A percentile compares a stretch with the other conserved stretches of the same genome.
Conservation (phyloP, 2,113 vertebrate genomes). For the Microcebus tavaratra region DNA sequence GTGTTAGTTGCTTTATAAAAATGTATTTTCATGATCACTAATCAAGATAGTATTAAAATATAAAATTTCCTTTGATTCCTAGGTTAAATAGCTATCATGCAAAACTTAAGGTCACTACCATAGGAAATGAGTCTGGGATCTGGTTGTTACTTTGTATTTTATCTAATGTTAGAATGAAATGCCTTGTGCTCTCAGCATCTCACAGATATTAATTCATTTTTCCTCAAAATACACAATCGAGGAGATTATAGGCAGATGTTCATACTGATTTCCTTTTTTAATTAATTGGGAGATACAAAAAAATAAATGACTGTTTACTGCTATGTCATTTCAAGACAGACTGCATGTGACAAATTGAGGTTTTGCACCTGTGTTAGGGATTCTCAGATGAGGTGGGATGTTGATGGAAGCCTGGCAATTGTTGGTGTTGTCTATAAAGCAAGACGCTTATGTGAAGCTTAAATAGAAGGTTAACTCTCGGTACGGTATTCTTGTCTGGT, state of each 20-base stretch:
- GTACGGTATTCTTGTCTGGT: background rate
- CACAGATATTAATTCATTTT: background rate
- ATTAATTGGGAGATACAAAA: background rate
- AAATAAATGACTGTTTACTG: background rate
- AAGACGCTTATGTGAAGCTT: background rate
- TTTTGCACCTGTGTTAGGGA: background rate
- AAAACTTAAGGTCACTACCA: background rate
- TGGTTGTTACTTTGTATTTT: background rate
- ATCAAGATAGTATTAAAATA: background rate
- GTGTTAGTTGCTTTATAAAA: slow-evolving; percentile 18
- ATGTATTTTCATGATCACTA: background rate
- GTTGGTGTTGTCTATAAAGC: background rate
- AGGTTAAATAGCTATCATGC: background rate
- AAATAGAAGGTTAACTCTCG: background rate
- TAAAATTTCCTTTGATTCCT: background rate
- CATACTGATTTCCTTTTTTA: background rate
- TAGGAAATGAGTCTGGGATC: background rate
- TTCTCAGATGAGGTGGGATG: background rate
- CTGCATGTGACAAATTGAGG: background rate
- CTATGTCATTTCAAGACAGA: background rate
- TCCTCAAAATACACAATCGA: background rate
- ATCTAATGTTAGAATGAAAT: background rate
- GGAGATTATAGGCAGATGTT: background rate
- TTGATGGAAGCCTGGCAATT: background rate
- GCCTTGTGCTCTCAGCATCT: background rate